Base-by-base conservation (phyloP, 92 coral and sea anemone species). In the Micromussa lordhowensis region DNA sequence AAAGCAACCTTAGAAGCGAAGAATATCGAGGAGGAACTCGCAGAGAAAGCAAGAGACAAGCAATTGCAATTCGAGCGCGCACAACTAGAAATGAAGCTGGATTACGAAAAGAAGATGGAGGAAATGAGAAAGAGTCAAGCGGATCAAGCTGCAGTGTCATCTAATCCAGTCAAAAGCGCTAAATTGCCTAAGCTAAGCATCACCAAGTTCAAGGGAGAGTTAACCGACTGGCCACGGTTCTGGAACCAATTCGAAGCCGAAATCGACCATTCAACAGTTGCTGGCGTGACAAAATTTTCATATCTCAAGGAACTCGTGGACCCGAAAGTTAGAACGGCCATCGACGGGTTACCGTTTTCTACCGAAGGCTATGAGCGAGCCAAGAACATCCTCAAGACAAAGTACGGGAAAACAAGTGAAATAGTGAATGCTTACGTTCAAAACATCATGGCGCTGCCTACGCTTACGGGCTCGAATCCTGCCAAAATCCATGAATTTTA, bases 221-320 rank as follows among this genome's bases (percentile, higher is more conserved):
- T 13, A n/a, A 69, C 63, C 26, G 85, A 81, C 26, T 64, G 86
- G 86, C 86, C 18, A 15, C 69, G 86, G 38, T 89, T 89, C 79
- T 89, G 92, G 92, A 82, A 82, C 31, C 83, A 82, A 30, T 89
- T 82, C 76, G 35, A 55, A 6, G 85, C 86, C 34, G 61, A 79
- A 13, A 73, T 89, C 15, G 88, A 87, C 26, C 21, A 57, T 53
- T 26, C 88, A 18, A 69, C 53, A 32, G 22, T 87, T n/a, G 31
- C 75, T 6, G 78, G 72, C 3, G 81, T 78, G 30, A 79, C 75
- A 11, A 87, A 87, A 61, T 87, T 79, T 49, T 44, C 90, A 4
- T 87, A 79, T 48, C 68, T 87, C 29, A 77, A 73, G 38, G 90
- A 87, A 35, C 59, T 87, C 24, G 38, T 87, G 0, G 77, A 58